phyloP scores from a whole-genome alignment of 2,888 invertebrate species.

The Drosophila hamatofila region DNA sequence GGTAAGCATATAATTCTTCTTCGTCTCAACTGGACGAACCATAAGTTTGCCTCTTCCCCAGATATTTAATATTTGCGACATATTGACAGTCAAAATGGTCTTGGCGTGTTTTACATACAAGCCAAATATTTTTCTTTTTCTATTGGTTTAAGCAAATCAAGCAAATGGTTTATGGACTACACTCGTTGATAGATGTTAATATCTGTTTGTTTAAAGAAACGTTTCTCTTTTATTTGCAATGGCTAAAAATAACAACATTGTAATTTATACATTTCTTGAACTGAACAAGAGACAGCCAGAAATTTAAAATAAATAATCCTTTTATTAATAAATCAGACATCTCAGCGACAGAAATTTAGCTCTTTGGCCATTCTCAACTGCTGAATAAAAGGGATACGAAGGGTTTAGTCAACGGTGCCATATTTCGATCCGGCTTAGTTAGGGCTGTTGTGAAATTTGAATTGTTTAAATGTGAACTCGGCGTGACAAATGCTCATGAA shows the following conservation, averaged over 20 bases:
- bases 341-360: constrained; percentile 13
- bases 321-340: constrained; percentile 22
- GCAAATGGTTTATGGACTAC: not conserved
- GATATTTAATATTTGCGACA: constrained; percentile 10
- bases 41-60: constrained; percentile 8
- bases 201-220: constrained; percentile 3
- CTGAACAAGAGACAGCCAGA: constrained; percentile 17
- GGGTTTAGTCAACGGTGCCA: constrained; percentile 38
- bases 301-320: constrained; percentile 46
- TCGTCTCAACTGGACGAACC: constrained; percentile 20
- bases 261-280: not conserved
- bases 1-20: constrained; percentile 33
- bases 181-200: not conserved
- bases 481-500: constrained; percentile 22
- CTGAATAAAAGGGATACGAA: constrained; percentile 26
- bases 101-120: not conserved
- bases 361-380: constrained; percentile 3
- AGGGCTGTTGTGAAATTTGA: constrained; percentile 55
- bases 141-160: constrained; percentile 3
- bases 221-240: constrained; percentile 1
- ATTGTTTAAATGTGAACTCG: constrained; percentile 52
- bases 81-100: constrained; percentile 5
- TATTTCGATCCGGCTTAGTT: constrained; percentile 23
- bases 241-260: constrained; percentile 4
- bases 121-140: not conserved